Evolutionary conservation across 2,888 invertebrate genomes (phyloP), one percentile per base, ranked within the genome.

Genomic region (Hirtodrosophila alboralis): DNA sequence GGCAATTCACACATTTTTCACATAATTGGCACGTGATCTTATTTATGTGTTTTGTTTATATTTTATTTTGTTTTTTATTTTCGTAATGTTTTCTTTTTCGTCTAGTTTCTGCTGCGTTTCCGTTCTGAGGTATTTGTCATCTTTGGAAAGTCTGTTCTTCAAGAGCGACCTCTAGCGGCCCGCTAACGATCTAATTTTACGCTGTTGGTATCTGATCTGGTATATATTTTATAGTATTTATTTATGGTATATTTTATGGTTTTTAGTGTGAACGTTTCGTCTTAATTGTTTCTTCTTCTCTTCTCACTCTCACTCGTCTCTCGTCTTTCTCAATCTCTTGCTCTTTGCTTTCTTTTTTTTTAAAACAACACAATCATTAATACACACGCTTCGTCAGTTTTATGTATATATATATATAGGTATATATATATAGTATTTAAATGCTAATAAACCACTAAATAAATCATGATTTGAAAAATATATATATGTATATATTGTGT

Each of bases 351-450:
- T 51, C 30, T 51, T 53, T 34, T 63, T 66, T 72, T 51, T 47
- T 74, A 73, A 75, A 86, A 85, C 74, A 87, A 88, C 84, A 87
- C 84, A 77, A 73, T 85, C 62, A 60, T 71, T 67, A 65, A 78
- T 85, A 88, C 86, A 88, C 87, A 87, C 87, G 77, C 89, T 89
- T 88, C 89, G 88, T 88, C 88, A 88, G 86, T 88, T 88, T 88
- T 86, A 23, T 18, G n/a, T n/a, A n/a, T n/a, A n/a, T n/a, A n/a
- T n/a, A n/a, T n/a, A n/a, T n/a, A n/a, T n/a, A n/a, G n/a, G n/a
- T n/a, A n/a, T n/a, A n/a, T n/a, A n/a, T 23, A 83, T 74, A 73
- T 72, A 70, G 52, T 73, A 70, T 70, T 79, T 75, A 76, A 72
- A 73, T 74, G 73, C 75, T 76, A 78, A 75, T 76, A 78, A 75